These are phyloP conservation scores for Amblyjoppa fuscipennis DNA, from an alignment of 2,888 invertebrate genomes.

Conservation along the genomic window DNA sequence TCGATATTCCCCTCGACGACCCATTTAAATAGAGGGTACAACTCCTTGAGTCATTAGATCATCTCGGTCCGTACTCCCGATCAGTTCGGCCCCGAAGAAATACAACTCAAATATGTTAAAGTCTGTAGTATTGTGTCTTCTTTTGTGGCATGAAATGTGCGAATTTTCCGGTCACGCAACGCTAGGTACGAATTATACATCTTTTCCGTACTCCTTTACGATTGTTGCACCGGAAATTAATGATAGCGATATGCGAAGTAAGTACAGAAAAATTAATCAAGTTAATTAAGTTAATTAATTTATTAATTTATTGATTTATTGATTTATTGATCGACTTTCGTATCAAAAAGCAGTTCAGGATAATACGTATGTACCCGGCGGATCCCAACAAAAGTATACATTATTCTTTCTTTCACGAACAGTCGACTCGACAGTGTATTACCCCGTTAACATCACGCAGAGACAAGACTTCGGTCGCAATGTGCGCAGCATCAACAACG, in stretches of 20 bases:
- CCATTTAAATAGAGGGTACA: not conserved
- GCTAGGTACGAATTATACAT: not conserved
- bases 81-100: not conserved
- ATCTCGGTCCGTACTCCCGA: not conserved
- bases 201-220: conserved; percentile 19
- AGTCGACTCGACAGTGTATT: no score
- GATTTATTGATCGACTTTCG: no score
- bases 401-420: no score
- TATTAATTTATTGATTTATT: no score
- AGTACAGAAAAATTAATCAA: not conserved
- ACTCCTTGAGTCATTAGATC: not conserved
- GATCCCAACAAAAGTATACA: no score
- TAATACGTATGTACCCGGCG: no score
- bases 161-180: not conserved
- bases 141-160: not conserved
- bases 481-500: not conserved
- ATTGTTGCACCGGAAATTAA: conserved; percentile 11
- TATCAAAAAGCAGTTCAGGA: no score
- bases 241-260: not conserved
- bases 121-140: not conserved
- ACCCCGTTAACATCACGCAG: conserved; percentile 27
- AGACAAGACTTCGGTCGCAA: not conserved
- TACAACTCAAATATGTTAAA: not conserved
- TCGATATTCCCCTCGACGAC: not conserved
- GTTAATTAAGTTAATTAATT: not conserved